Evolutionary conservation across 2,113 vertebrate species (phyloP), one percentile per base, ranked within the genome.

Genomic region (Lepus timidus): DNA sequence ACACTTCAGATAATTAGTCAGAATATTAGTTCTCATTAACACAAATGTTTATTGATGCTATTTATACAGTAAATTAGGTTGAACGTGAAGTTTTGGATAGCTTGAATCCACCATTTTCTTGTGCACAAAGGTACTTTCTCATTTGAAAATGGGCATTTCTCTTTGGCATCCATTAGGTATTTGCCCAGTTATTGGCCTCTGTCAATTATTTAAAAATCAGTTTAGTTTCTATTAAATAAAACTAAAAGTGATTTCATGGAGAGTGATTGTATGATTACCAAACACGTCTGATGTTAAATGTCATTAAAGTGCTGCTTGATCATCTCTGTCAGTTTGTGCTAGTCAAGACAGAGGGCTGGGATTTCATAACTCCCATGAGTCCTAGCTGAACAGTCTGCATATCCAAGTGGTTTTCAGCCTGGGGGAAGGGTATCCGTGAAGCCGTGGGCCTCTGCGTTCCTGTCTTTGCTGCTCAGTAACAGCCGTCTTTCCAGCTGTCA

Each of bases 401-500:
- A 97, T 98, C 97, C 97, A 96, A 98, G 98, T 94, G 95, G 97
- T 96, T 90, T 97, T 96, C 83, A 95, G 97, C 96, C 97, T 97
- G 98, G 97, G 95, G 97, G 98, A 97, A 97, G 97, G 98, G 97
- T 95, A 90, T 98, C 97, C 97, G 92, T 96, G 92, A 97, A 96
- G 94, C 96, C 93, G 97, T 89, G 98, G 96, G 95, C 97, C 97
- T 96, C 95, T 97, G 98, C 96, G 71, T 92, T 33, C 95, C 80
- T 94, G 52, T 88, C 81, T 97, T 58, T 97, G 98, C 96, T 52
- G 95, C 94, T 99, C 98, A 99, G 96, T 99, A 99, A 98, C 99
- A 99, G 97, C 99, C 99, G 94, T 99, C 99, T 97, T 99, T 99
- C 99, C 99, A 99, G 98, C 99, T 99, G 81, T 99, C 99, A 0